Conservation (phyloP, 1,140 invertebrate species). For the Philaenus spumarius region DNA sequence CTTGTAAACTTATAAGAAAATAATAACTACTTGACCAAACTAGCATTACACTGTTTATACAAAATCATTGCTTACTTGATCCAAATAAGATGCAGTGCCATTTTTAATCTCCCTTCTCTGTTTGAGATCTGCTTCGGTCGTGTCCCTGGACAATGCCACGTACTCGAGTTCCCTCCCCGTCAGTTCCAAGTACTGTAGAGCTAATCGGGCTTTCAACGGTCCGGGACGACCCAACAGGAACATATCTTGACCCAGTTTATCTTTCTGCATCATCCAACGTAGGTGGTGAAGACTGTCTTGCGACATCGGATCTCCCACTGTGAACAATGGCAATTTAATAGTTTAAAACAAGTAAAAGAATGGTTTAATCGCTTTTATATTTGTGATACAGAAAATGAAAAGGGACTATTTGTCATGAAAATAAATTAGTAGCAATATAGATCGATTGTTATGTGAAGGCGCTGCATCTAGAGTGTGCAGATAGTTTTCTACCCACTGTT, state of each 20-base stretch:
- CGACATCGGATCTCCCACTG: slow-evolving; percentile 49
- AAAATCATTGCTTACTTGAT: too few species aligned
- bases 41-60: too few species aligned
- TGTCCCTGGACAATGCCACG: slow-evolving; percentile 88
- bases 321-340: slow-evolving; percentile 29
- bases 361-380: not conserved
- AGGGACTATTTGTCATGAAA: slow-evolving; percentile 31
- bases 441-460: slow-evolving; percentile 9
- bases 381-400: too few species aligned
- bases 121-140: slow-evolving; percentile 94
- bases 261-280: slow-evolving; percentile 93
- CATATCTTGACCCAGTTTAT: slow-evolving; percentile 87
- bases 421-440: slow-evolving; percentile 30
- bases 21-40: too few species aligned
- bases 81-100: slow-evolving; percentile 85
- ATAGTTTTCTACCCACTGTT: too few species aligned
- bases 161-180: slow-evolving; percentile 88
- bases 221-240: slow-evolving; percentile 91
- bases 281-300: slow-evolving; percentile 76
- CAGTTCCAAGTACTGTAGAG: slow-evolving; percentile 81
- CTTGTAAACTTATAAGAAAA: too few species aligned
- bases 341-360: slow-evolving; percentile 15
- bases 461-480: too few species aligned
- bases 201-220: slow-evolving; percentile 64
- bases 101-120: slow-evolving; percentile 86